These are phyloP conservation scores for Drepanosiphum platanoidis DNA, from an alignment of 2,888 invertebrate genomes.

Conservation along the genomic window DNA sequence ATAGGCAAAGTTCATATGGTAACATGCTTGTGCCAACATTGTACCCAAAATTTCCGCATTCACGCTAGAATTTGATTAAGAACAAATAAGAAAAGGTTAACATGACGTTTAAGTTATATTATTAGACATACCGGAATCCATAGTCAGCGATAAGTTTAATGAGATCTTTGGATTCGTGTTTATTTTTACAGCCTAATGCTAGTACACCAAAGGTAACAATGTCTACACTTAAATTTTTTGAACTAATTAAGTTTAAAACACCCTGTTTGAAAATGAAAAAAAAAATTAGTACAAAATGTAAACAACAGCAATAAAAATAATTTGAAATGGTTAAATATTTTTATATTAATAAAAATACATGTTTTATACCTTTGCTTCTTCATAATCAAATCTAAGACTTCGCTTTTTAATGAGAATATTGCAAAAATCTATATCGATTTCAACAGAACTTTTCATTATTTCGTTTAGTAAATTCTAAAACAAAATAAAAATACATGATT, in stretches of 20 bases:
- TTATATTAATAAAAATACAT: not conserved
- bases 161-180: constrained; percentile 74
- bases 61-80: constrained; percentile 70
- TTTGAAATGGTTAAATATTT: too few species aligned
- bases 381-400: constrained; percentile 76
- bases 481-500: constrained; percentile 28
- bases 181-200: constrained; percentile 79
- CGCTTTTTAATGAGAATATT: constrained; percentile 87
- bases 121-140: constrained; percentile 71
- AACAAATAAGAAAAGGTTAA: constrained; percentile 48
- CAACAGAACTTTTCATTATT: constrained; percentile 73
- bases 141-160: constrained; percentile 77
- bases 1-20: constrained; percentile 73
- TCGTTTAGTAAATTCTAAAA: constrained; percentile 71
- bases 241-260: constrained; percentile 68
- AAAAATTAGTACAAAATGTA: constrained; percentile 40
- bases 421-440: constrained; percentile 83
- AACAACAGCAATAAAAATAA: too few species aligned
- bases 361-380: constrained; percentile 75
- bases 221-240: constrained; percentile 73
- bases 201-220: constrained; percentile 88
- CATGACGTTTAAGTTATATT: constrained; percentile 50
- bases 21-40: constrained; percentile 76
- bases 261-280: constrained; percentile 67
- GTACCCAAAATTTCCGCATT: constrained; percentile 81